A percentile compares a stretch with the other conserved stretches of the same genome.
phyloP scores from a whole-genome alignment of 2,113 vertebrate species.

The Platysternon megacephalum region DNA sequence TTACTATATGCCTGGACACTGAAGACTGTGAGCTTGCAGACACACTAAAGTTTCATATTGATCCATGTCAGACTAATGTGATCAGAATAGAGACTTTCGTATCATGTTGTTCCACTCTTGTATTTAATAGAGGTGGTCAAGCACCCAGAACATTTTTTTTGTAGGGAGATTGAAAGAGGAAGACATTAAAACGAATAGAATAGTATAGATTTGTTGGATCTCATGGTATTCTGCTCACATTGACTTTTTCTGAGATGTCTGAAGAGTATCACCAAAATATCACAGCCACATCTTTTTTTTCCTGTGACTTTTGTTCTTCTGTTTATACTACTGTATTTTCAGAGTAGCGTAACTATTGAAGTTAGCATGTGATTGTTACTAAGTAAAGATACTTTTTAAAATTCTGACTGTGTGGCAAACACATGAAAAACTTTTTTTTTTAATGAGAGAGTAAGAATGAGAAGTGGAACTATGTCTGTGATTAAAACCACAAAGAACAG shows the following conservation, averaged over 20 bases:
- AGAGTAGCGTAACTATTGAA: neutral
- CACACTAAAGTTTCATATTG: conserved; percentile 73
- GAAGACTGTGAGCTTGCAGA: conserved; percentile 57
- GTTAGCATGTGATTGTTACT: neutral
- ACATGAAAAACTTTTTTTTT: neutral
- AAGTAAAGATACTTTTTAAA: neutral
- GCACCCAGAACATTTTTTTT: neutral
- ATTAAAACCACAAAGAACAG: neutral
- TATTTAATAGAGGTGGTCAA: conserved; percentile 65
- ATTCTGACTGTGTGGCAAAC: neutral
- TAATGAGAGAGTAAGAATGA: neutral
- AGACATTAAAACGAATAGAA: neutral
- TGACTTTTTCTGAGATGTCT: conserved; percentile 19
- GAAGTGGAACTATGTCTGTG: neutral
- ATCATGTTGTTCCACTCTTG: conserved; percentile 29
- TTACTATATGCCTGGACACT: conserved; percentile 68
- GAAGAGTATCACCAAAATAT: conserved; percentile 45
- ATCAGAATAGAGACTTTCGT: conserved; percentile 73
- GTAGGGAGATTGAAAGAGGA: neutral
- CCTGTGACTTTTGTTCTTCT: neutral
- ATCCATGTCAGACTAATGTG: conserved; percentile 80
- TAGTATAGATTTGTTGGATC: conserved; percentile 6
- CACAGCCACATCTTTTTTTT: neutral
- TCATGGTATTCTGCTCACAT: conserved; percentile 11
- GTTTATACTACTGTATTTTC: neutral